These are phyloP conservation scores for Balearica regulorum DNA, from an alignment of 2,797 vertebrate genomes.

Conservation along the genomic window DNA sequence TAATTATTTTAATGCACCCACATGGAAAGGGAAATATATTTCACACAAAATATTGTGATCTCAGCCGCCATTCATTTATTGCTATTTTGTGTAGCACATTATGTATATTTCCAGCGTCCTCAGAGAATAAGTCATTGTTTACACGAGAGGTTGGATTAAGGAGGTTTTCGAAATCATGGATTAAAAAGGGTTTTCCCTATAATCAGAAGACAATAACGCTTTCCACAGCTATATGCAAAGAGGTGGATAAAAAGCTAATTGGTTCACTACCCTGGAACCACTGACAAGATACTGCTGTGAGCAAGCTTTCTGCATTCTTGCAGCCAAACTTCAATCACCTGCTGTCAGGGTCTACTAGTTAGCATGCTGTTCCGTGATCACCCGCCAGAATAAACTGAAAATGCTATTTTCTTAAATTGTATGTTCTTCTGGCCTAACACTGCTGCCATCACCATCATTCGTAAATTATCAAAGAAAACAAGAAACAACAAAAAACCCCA, in stretches of 20 bases:
- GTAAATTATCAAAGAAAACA: background rate
- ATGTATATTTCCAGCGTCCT: background rate
- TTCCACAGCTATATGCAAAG: slow-evolving; percentile 55
- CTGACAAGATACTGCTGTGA: background rate
- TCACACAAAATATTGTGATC: background rate
- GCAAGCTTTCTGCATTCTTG: background rate
- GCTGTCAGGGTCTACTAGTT: background rate
- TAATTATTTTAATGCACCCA: background rate
- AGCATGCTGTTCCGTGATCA: background rate
- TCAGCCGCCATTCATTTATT: background rate
- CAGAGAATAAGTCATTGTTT: slow-evolving; percentile 40
- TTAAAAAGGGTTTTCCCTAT: slow-evolving; percentile 25
- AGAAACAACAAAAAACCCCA: background rate
- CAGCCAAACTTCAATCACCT: background rate
- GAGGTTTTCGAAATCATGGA: slow-evolving; percentile 52
- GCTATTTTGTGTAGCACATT: background rate
- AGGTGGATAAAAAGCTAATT: slow-evolving; percentile 36
- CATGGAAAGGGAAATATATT: background rate
- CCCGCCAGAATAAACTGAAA: background rate
- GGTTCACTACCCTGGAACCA: background rate
- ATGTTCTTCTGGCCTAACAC: background rate
- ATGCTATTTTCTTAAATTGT: background rate
- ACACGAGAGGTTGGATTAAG: slow-evolving; percentile 52
- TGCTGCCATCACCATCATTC: background rate
- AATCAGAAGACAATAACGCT: slow-evolving; percentile 45